These are phyloP conservation scores for Coenobita brevimanus DNA, from an alignment of 1,140 invertebrate genomes.

Conservation along the genomic window DNA sequence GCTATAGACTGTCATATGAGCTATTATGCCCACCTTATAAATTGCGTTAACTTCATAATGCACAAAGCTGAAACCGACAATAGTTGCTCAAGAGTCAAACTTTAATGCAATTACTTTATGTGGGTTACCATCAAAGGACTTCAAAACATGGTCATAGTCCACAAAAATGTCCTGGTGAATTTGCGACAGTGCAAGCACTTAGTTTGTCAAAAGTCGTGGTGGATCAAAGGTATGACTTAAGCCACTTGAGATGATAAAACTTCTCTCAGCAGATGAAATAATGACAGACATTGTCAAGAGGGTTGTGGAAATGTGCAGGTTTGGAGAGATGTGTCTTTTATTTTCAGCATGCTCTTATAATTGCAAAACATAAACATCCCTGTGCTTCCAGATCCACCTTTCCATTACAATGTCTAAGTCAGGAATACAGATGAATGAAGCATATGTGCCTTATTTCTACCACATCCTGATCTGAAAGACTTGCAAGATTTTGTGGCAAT, in stretches of 20 bases:
- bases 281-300: slow-evolving; percentile 16
- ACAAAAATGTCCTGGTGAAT: slow-evolving; percentile 11
- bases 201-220: neutral
- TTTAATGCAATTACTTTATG: slow-evolving; percentile 5
- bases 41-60: too few species aligned
- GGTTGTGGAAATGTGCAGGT: neutral
- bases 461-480: neutral
- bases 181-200: slow-evolving; percentile 9
- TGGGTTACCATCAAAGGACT: slow-evolving; percentile 15
- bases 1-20: too few species aligned
- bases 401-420: neutral
- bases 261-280: slow-evolving; percentile 3
- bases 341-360: neutral
- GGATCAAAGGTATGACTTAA: slow-evolving; percentile 7
- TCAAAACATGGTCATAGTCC: neutral
- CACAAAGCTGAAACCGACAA: too few species aligned
- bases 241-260: slow-evolving; percentile 1
- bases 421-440: slow-evolving; percentile 3
- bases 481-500: neutral
- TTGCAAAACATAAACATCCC: neutral
- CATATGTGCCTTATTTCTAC: slow-evolving; percentile 2
- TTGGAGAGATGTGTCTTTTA: neutral
- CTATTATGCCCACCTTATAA: too few species aligned
- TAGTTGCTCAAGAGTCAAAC: too few species aligned
- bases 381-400: slow-evolving; percentile 1